Conservation (phyloP, 2,113 vertebrate species). For the Pelecanoides urinatrix region DNA sequence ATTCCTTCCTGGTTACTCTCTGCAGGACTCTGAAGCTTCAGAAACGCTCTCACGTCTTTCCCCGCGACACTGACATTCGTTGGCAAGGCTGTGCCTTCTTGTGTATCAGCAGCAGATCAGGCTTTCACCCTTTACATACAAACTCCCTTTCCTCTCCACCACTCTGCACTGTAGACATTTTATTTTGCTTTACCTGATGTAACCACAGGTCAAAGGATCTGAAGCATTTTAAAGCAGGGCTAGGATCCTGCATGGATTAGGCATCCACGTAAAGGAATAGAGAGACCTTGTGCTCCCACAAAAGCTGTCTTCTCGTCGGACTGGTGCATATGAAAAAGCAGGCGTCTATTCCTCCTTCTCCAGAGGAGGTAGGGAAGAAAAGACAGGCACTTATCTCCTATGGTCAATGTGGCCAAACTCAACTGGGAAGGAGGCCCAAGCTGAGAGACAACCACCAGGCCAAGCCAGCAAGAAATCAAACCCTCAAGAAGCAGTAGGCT, state of each 20-base stretch:
- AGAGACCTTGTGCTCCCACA: not conserved
- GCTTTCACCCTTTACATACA: not conserved
- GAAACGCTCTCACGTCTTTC: not conserved
- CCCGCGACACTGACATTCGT: not conserved
- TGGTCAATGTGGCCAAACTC: rapidly evolving
- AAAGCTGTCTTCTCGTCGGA: not conserved
- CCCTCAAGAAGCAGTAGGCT: not conserved
- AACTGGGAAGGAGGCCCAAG: not conserved
- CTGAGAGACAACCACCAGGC: not conserved
- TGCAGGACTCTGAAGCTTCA: not conserved
- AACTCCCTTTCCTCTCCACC: not conserved
- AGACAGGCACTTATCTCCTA: not conserved
- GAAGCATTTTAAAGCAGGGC: not conserved
- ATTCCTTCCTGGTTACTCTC: not conserved
- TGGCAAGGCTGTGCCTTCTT: not conserved
- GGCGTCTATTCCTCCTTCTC: not conserved
- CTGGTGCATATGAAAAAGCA: not conserved
- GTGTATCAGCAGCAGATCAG: not conserved
- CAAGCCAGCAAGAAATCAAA: not conserved
- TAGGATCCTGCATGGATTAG: not conserved
- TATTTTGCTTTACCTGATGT: not conserved
- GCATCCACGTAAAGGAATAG: not conserved
- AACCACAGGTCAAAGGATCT: not conserved
- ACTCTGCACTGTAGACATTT: not conserved
- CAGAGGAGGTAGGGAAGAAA: not conserved